Base-by-base conservation (phyloP, 23 tunicate genomes). In the Styela plicata region DNA sequence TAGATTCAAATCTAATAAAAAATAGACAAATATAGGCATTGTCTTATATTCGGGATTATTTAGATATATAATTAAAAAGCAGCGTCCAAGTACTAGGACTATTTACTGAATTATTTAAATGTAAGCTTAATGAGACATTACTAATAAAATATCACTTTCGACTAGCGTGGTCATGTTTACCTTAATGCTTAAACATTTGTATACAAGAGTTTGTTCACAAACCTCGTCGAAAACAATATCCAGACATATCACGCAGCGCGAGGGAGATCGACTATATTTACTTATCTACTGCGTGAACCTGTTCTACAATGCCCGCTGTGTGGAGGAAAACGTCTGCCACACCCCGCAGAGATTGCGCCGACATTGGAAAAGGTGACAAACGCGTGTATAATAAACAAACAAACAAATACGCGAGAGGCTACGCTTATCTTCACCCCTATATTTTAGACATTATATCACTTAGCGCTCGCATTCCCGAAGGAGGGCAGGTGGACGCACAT, bases 401-500 rank as follows among this genome's bases (percentile, higher is more conserved):
- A 44, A 44, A 44, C 7, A 44, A 13, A 7, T 5, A 44, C 13
- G 10, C 7, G 57, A 44, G n/a, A n/a, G n/a, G n/a, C n/a, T n/a
- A 44, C 57, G 57, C 57, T 44, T 44, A 7, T 44, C 13, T 44
- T 44, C 57, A 44, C 57, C 57, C n/a, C 57, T 44, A 44, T 44
- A 44, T 44, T 44, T n/a, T 44, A 44, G 57, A 44, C 13, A 44
- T 44, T 7, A 7, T 44, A 13, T 44, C 57, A 44, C 57, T 44
- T 44, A 44, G 57, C 57, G 57, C 13, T 7, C 13, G 77, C 77
- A 71, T 71, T 71, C 77, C 77, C 77, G 36, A 34, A 34, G 77
- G 77, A 71, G 32, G 77, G 29, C 77, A 71, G 77, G 77, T 71
- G 77, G 77, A 44, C 57, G 57, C 57, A 13, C 13, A 44, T 44